Percentiles rank a stretch among this genome's conserved stretches.
Evolutionary conservation across 2,113 vertebrate genomes (phyloP).

Genomic region (Barnardius zonarius): DNA sequence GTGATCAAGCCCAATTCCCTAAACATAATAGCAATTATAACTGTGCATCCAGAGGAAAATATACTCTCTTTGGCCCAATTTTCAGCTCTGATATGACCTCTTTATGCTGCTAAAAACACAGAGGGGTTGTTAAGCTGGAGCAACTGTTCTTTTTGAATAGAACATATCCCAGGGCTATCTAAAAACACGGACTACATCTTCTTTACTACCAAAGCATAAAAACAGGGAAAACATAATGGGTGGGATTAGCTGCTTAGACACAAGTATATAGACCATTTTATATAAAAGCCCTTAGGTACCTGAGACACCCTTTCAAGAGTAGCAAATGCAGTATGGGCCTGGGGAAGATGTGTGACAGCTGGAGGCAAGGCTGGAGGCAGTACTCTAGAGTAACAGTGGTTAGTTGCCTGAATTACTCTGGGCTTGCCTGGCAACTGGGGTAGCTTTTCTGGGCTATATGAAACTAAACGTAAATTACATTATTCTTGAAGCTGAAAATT

Average conservation of each 20-base stretch:
- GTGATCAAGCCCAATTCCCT: constrained; percentile 50
- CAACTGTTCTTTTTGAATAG: background rate
- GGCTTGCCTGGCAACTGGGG: background rate
- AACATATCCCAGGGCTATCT: accelerated
- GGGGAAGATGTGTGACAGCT: background rate
- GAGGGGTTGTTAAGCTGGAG: background rate
- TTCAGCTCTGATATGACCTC: constrained; percentile 14
- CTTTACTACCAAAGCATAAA: background rate
- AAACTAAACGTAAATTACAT: background rate
- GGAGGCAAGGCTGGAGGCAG: background rate
- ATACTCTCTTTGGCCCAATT: constrained; percentile 43
- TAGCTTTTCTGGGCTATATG: background rate
- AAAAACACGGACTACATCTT: background rate
- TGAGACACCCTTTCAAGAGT: background rate
- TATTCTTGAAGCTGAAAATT: background rate
- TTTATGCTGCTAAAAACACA: background rate
- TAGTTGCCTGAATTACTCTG: background rate
- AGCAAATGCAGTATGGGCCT: background rate
- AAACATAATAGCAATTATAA: constrained; percentile 63
- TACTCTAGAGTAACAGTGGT: background rate
- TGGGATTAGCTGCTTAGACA: background rate
- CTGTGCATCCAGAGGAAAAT: constrained; percentile 54
- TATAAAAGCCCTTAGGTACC: background rate
- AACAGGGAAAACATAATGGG: background rate
- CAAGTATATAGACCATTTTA: background rate